Evolutionary conservation across 2,888 invertebrate species (phyloP), one percentile per base, ranked within the genome.

Genomic region (Vesta saturnalis): DNA sequence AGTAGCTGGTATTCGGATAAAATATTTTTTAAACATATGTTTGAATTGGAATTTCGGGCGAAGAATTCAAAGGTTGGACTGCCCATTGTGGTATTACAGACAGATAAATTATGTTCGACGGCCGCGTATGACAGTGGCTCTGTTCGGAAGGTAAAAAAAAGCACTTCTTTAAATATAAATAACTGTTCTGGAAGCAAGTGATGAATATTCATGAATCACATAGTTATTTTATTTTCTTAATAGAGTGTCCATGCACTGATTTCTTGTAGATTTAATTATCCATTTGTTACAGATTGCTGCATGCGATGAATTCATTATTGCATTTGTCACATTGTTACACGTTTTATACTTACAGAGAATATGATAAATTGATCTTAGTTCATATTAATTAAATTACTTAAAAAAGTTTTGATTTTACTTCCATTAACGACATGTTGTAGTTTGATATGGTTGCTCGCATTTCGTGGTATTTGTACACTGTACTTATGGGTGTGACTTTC

Each of bases 21-120:
- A 81, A 81, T 83, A 83, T 83, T 83, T 83, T 83, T 83, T 83
- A 83, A 83, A 83, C 83, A 83, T 82, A 81, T 83, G 83, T 83
- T 81, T 79, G 82, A 80, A 78, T 81, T 74, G 83, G 83, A 83
- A 83, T 83, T 83, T 82, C 80, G 81, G 81, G 76, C 79, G 77
- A 77, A 78, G 83, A 82, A 83, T 82, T 79, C 80, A 78, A 79
- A 82, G 79, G 79, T 77, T 75, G 76, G 80, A 77, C 79, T 79
- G 81, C 80, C 83, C 83, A 83, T 83, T 83, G 83, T 83, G 82
- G 81, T 78, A 78, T 78, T 80, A 81, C 83, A 83, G 83, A 83
- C 83, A 82, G 81, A 83, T 83, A 83, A 83, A 83, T 83, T 82
- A 83, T 82, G 81, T 81, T 82, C 82, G 83, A 83, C 82, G 79